Conservation (phyloP, 2,888 invertebrate species). For the Endotricha flammealis region DNA sequence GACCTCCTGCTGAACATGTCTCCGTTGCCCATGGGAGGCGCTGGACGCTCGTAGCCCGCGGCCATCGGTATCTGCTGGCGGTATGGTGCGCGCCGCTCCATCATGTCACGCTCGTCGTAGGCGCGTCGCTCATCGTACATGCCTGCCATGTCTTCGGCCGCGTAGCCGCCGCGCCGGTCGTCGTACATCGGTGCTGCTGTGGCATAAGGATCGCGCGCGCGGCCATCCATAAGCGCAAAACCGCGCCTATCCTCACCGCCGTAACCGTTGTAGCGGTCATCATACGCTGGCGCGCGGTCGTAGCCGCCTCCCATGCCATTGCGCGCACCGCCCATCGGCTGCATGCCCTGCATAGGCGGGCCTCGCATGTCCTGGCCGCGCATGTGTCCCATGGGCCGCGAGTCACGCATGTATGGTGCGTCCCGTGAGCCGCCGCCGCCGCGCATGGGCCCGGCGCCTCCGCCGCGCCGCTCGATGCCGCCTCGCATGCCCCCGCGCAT, state of each 20-base stretch:
- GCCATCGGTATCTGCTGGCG: constrained; percentile 41
- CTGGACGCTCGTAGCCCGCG: constrained; percentile 49
- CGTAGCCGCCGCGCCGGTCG: constrained; percentile 40
- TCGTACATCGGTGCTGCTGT: constrained; percentile 49
- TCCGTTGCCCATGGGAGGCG: constrained; percentile 57
- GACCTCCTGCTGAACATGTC: constrained; percentile 73
- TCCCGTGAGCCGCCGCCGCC: constrained; percentile 35
- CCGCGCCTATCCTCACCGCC: constrained; percentile 68
- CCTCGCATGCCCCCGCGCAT: constrained; percentile 71
- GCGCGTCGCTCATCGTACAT: constrained; percentile 47
- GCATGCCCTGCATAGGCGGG: constrained; percentile 63
- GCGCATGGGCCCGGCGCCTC: constrained; percentile 65
- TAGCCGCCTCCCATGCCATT: constrained; percentile 47
- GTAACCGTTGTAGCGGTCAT: constrained; percentile 64
- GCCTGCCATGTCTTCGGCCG: constrained; percentile 33
- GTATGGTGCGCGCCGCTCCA: constrained; percentile 50
- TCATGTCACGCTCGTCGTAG: constrained; percentile 61
- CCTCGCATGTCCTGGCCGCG: constrained; percentile 37
- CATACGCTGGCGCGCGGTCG: constrained; percentile 53
- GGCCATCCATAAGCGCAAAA: constrained; percentile 61
- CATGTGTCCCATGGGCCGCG: constrained; percentile 59
- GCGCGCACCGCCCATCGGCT: too few species aligned
- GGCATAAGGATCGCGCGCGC: constrained; percentile 54
- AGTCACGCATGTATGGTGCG: constrained; percentile 49
- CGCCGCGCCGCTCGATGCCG: constrained; percentile 52